Evolutionary conservation across 2,797 vertebrate species (phyloP), one percentile per base, ranked within the genome.

Genomic region (Aeoliscus strigatus): DNA sequence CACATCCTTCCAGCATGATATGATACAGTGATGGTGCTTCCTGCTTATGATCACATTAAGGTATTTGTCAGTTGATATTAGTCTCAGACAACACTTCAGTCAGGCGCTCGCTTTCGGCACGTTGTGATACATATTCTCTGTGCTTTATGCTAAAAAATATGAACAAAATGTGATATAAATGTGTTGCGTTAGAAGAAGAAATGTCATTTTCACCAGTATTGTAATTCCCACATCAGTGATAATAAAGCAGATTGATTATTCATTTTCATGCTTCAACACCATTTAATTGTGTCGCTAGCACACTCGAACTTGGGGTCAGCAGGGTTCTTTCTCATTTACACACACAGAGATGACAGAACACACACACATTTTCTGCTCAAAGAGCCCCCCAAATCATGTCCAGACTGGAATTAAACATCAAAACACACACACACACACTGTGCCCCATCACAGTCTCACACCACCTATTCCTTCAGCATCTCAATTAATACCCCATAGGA

Each of bases 401-500:
- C 88, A 74, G 87, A 70, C 92, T 87, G 70, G 87, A 83, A 80
- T 81, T 79, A 60, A 46, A 82, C 51, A 66, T 70, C 81, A 72
- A 27, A 18, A 45, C 13, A 31, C 13, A 17, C 15, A 60, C 54
- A 63, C 62, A 53, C 80, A 75, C 49, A 73, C 77, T 60, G 67
- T 64, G 69, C 72, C 53, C 54, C 44, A 50, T 65, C 45, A 48
- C 45, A 21, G 55, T 66, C 64, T 50, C 72, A 66, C 70, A 48
- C 40, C 75, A 70, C 69, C 67, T 70, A 60, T 61, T 78, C 52
- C 51, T 70, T 63, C 70, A 74, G 64, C 66, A 65, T 79, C 87
- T 88, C 88, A 92, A 94, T 93, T 94, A 91, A 83, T 86, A 73
- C 67, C 51, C 80, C 71, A 76, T 79, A 87, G 86, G 86, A 90